These are phyloP conservation scores for Takifugu bimaculatus DNA, from an alignment of 2,113 vertebrate species.

Conservation along the genomic window DNA sequence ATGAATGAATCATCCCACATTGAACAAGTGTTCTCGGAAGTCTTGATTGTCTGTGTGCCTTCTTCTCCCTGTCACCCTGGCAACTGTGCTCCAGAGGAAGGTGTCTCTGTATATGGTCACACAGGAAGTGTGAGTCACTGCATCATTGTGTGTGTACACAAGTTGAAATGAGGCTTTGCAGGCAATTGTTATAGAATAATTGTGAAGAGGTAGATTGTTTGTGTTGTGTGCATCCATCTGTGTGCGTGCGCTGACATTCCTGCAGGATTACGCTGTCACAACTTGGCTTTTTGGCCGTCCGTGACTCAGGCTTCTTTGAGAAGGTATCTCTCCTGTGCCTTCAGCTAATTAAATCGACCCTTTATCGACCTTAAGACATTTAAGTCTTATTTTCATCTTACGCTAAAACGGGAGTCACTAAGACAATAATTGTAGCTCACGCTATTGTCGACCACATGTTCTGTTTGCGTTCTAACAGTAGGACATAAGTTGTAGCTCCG, in stretches of 20 bases:
- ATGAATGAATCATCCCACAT: slow-evolving; percentile 39
- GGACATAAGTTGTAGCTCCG: too few relatives aligned
- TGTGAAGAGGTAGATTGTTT: slow-evolving; percentile 8
- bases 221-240: background rate
- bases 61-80: slow-evolving; percentile 62
- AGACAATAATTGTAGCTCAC: too few relatives aligned
- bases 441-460: too few relatives aligned
- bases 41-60: slow-evolving; percentile 30
- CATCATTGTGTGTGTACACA: slow-evolving; percentile 19
- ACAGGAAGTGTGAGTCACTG: slow-evolving; percentile 50
- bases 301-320: slow-evolving; percentile 4
- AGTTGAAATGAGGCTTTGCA: slow-evolving; percentile 27
- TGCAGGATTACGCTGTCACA: slow-evolving; percentile 12
- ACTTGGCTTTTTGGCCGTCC: slow-evolving; percentile 7
- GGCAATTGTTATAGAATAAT: slow-evolving; percentile 11
- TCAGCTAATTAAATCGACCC: slow-evolving; percentile 14
- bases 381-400: slow-evolving; percentile 12
- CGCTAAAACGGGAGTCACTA: background rate
- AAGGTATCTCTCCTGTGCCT: slow-evolving; percentile 7
- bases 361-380: background rate
- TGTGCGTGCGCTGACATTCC: slow-evolving; percentile 14
- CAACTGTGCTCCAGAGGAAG: slow-evolving; percentile 61
- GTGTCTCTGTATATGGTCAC: slow-evolving; percentile 55
- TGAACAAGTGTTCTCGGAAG: slow-evolving; percentile 36
- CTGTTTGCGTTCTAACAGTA: too few relatives aligned